Conservation (phyloP, 2,888 invertebrate species). For the Antitype chi region DNA sequence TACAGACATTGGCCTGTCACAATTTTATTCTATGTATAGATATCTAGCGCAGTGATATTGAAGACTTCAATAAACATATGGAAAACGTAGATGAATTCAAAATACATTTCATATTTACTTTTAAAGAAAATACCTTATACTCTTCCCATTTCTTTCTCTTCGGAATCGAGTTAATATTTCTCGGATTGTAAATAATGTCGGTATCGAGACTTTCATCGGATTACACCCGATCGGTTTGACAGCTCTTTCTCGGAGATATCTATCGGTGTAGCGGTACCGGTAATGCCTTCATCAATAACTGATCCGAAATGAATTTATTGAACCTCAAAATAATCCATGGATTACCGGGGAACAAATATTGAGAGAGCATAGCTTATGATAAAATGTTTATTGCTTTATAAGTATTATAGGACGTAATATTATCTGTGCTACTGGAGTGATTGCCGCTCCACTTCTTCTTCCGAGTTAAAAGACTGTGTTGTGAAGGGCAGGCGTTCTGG, state of each 20-base stretch:
- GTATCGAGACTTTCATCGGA: conserved; percentile 54
- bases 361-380: neutral
- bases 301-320: conserved; percentile 35
- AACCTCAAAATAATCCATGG: conserved; percentile 9
- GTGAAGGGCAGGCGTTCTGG: no score
- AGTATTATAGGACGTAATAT: neutral
- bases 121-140: neutral
- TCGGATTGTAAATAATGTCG: conserved; percentile 43
- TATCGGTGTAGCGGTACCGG: conserved; percentile 14
- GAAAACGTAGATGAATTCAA: neutral
- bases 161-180: conserved; percentile 23
- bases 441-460: no score
- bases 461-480: no score
- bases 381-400: neutral
- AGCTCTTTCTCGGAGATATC: conserved; percentile 30
- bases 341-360: conserved; percentile 22
- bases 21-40: no score
- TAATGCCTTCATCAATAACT: conserved; percentile 46
- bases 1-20: no score
- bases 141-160: neutral
- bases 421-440: no score
- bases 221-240: conserved; percentile 34
- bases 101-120: neutral
- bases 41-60: neutral
- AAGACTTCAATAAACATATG: neutral